Base-by-base conservation (phyloP, 2,888 invertebrate genomes). In the Euplexia lucipara region DNA sequence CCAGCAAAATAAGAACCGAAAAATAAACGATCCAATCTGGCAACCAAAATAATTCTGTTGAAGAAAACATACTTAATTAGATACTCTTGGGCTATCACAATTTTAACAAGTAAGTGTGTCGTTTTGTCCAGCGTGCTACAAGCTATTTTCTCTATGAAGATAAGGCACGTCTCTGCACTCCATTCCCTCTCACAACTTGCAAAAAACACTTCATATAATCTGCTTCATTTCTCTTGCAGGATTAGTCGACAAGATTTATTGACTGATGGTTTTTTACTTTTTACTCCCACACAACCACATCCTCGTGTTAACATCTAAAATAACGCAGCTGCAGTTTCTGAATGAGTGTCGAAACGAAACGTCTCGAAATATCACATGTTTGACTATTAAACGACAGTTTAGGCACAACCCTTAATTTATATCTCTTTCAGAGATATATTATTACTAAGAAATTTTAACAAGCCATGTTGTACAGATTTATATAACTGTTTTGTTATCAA, bases 121-220 rank as follows among this genome's bases (percentile, higher is more conserved):
- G 66, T 67, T 77, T 63, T 67, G 78, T 69, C 67, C 72, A 49
- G 48, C 67, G 64, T 56, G 68, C 47, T 67, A 63, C 69, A 78
- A 82, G 81, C 76, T 74, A 73, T 72, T 68, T 67, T 65, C 63
- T 60, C 57, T 81, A 68, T 78, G 77, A 70, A 92, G 93, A 94
- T 94, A 94, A 92, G 91, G 91, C 94, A 94, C 93, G 93, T 79
- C 81, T 64, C 67, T 51, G 82, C 81, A 75, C 81, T 82, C 56
- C 72, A 69, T 80, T 73, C 83, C 77, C 78, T 81, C 64, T 71
- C 66, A 77, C 77, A 79, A 82, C 80, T 83, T 83, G 83, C 79
- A 82, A 84, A 85, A 84, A 83, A 71, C 75, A 58, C 68, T 71
- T 83, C 78, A 81, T 80, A 81, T 66, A 81, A 85, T 83, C 78